Evolutionary conservation across 2,113 vertebrate genomes (phyloP).

Genomic region (Galeopterus variegatus): DNA sequence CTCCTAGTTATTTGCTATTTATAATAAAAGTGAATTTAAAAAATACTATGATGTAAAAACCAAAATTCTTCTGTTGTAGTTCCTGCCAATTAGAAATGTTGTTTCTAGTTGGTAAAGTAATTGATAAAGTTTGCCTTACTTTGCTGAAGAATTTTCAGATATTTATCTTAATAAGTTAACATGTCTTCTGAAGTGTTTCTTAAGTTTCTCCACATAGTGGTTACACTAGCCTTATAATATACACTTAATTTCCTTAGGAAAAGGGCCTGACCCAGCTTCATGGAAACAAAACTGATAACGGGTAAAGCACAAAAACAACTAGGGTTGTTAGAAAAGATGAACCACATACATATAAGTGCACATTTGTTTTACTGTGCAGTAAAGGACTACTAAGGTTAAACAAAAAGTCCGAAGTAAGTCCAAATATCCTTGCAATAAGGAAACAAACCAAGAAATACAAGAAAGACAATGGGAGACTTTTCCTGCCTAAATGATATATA

Average conservation of each 20-base stretch:
- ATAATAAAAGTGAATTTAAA: not conserved
- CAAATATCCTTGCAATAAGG: not conserved
- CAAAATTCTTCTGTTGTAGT: not conserved
- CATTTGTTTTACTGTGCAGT: not conserved
- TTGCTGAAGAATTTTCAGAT: conserved; percentile 11
- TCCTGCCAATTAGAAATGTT: conserved; percentile 58
- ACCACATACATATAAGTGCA: not conserved
- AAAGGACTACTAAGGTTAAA: not conserved
- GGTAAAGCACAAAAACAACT: not conserved
- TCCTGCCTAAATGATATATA: not conserved
- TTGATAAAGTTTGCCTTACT: not conserved
- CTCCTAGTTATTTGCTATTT: not conserved
- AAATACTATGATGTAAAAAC: conserved; percentile 3
- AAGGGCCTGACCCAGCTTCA: not conserved
- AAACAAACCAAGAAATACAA: conserved; percentile 41
- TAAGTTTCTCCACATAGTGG: not conserved
- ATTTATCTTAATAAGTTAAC: conserved; percentile 47
- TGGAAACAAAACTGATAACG: not conserved
- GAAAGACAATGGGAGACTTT: not conserved
- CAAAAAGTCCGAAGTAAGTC: not conserved
- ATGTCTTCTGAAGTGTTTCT: conserved; percentile 32
- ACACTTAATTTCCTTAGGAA: not conserved
- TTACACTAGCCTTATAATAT: not conserved
- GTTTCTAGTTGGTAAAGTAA: conserved; percentile 30
- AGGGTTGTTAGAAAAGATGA: not conserved